A percentile compares a stretch with the other conserved stretches of the same genome.
Evolutionary conservation across 2,113 vertebrate species (phyloP).

Genomic region (Erpornis zantholeuca): DNA sequence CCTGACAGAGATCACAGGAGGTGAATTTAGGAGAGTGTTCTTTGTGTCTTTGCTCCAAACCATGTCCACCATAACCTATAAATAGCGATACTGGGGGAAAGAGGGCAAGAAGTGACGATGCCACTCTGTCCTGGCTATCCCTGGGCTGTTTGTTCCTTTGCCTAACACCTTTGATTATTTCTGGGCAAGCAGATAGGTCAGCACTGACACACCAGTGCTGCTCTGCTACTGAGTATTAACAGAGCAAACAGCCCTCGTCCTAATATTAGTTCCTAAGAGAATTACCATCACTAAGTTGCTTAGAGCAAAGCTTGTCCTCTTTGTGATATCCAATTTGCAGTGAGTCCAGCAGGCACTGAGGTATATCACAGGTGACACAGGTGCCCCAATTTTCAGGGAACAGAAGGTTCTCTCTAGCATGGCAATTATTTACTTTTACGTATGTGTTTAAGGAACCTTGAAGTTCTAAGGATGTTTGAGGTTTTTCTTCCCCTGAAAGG

Average conservation of each 20-base stretch:
- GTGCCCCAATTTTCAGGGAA: not conserved
- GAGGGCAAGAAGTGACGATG: not conserved
- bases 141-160: not conserved
- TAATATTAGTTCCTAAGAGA: slow-evolving; percentile 8
- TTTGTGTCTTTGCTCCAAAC: not conserved
- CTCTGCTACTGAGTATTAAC: not conserved
- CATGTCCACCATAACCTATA: not conserved
- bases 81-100: not conserved
- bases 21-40: not conserved
- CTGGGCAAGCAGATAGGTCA: not conserved
- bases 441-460: not conserved
- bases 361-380: not conserved
- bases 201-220: not conserved
- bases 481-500: accelerated
- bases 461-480: not conserved
- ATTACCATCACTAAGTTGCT: slow-evolving; percentile 32
- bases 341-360: not conserved
- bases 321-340: not conserved
- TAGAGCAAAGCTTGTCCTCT: not conserved
- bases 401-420: not conserved
- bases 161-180: slow-evolving; percentile 4
- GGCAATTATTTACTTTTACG: not conserved
- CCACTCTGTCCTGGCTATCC: not conserved
- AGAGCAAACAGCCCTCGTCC: not conserved
- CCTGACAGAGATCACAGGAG: not conserved